Evolutionary conservation across 2,113 vertebrate genomes (phyloP).

Genomic region (Peromyscus maniculatus): DNA sequence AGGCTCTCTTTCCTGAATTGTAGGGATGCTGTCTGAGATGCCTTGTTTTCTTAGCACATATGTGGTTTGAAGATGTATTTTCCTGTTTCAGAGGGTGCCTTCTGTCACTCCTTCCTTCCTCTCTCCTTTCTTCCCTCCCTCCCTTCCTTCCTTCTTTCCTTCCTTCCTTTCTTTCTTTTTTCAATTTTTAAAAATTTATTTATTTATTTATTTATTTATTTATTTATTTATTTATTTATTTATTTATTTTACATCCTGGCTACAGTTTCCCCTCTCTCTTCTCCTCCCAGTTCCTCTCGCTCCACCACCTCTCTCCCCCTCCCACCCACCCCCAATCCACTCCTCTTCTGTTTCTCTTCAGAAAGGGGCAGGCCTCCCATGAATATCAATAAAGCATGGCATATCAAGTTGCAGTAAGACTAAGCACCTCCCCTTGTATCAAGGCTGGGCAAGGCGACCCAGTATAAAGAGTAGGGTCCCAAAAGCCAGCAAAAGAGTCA

Average conservation of each 20-base stretch:
- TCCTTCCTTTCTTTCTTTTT: not conserved
- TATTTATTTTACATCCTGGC: not conserved
- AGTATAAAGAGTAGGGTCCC: not conserved
- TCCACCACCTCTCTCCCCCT: not conserved
- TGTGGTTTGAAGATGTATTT: not conserved
- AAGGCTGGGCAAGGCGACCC: not conserved
- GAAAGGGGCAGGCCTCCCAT: not conserved
- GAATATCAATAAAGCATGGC: too few relatives aligned
- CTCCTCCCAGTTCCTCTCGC: not conserved
- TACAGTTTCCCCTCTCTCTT: not conserved
- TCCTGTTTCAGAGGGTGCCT: not conserved
- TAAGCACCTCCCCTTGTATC: not conserved
- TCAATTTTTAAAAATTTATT: not conserved
- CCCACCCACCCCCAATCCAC: too few relatives aligned
- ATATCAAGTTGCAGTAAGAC: not conserved
- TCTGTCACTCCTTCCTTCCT: not conserved
- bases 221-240: not conserved
- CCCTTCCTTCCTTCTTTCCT: too few relatives aligned
- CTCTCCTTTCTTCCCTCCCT: fast-evolving
- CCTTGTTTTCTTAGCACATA: not conserved
- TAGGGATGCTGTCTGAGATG: not conserved
- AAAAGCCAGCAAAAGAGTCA: not conserved
- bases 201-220: not conserved
- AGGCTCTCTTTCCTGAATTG: not conserved
- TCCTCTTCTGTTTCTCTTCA: not conserved